Evolutionary conservation across 2,888 invertebrate species (phyloP).

Genomic region (Leptinotarsa rubiginosa): DNA sequence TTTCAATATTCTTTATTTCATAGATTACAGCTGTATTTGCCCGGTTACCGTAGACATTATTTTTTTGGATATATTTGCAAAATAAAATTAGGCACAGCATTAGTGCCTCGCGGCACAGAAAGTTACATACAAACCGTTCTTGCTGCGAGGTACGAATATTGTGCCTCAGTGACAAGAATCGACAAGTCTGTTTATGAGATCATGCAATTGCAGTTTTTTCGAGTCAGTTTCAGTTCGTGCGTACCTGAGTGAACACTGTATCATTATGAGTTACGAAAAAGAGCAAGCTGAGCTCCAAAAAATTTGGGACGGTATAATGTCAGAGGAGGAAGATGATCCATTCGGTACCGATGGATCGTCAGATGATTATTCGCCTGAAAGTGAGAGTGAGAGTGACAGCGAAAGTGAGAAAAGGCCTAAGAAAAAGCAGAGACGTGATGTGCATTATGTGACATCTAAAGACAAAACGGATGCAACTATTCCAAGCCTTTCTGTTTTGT

Average conservation of each 20-base stretch:
- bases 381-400: slow-evolving; percentile 26
- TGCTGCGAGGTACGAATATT: slow-evolving; percentile 25
- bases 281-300: slow-evolving; percentile 15
- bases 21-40: too few relatives aligned
- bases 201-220: slow-evolving; percentile 15
- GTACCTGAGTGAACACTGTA: slow-evolving; percentile 25
- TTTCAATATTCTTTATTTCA: too few relatives aligned
- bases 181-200: slow-evolving; percentile 21
- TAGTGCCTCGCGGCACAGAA: slow-evolving; percentile 22
- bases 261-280: slow-evolving; percentile 28
- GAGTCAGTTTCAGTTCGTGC: slow-evolving; percentile 21
- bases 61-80: slow-evolving; percentile 13
- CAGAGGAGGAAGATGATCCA: slow-evolving; percentile 25
- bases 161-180: slow-evolving; percentile 18
- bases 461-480: slow-evolving; percentile 19
- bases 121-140: slow-evolving; percentile 7
- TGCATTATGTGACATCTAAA: slow-evolving; percentile 17
- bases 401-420: slow-evolving; percentile 18
- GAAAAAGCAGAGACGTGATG: slow-evolving; percentile 17
- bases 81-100: slow-evolving; percentile 13
- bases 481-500: slow-evolving; percentile 11
- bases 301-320: slow-evolving; percentile 28
- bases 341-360: slow-evolving; percentile 14
- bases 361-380: slow-evolving; percentile 26
- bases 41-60: background rate